phyloP scores from a whole-genome alignment of 2,888 invertebrate species.

The Eudasyphora cyanicolor region DNA sequence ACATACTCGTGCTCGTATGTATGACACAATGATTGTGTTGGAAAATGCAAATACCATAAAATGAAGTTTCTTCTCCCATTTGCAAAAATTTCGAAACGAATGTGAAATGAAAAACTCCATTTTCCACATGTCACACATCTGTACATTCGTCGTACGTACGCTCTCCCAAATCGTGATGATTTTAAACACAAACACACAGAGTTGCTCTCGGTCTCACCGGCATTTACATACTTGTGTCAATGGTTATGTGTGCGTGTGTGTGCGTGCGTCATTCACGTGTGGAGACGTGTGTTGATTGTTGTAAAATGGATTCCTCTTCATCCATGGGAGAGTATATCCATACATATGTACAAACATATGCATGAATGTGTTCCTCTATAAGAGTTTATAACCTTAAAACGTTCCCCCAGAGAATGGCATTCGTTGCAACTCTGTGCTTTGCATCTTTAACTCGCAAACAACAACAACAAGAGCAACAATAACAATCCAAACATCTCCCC shows the following conservation, averaged over 20 bases:
- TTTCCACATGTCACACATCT: slow-evolving; percentile 56
- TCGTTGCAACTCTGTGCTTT: slow-evolving; percentile 25
- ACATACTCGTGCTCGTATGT: too few species aligned
- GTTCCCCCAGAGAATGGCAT: slow-evolving; percentile 50
- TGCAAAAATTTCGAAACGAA: slow-evolving; percentile 52
- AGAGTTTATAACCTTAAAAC: slow-evolving; percentile 45
- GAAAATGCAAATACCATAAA: slow-evolving; percentile 65
- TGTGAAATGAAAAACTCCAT: slow-evolving; percentile 55
- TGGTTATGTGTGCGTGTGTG: background rate
- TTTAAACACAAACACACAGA: background rate
- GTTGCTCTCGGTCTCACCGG: too few species aligned
- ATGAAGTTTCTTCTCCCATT: slow-evolving; percentile 59
- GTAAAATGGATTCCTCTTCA: slow-evolving; percentile 13
- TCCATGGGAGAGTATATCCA: too few species aligned
- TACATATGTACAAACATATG: too few species aligned
- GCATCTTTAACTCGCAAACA: background rate
- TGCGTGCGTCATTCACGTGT: background rate
- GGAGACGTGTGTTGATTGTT: background rate
- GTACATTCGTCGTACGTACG: background rate
- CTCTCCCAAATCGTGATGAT: slow-evolving; percentile 15
- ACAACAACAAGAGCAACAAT: background rate
- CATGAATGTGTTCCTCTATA: slow-evolving; percentile 4
- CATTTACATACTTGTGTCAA: background rate
- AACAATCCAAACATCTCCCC: too few species aligned
- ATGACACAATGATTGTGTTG: slow-evolving; percentile 43